Evolutionary conservation across 2,888 invertebrate genomes (phyloP), one percentile per base, ranked within the genome.

Genomic region (Drosophila anomalipes): DNA sequence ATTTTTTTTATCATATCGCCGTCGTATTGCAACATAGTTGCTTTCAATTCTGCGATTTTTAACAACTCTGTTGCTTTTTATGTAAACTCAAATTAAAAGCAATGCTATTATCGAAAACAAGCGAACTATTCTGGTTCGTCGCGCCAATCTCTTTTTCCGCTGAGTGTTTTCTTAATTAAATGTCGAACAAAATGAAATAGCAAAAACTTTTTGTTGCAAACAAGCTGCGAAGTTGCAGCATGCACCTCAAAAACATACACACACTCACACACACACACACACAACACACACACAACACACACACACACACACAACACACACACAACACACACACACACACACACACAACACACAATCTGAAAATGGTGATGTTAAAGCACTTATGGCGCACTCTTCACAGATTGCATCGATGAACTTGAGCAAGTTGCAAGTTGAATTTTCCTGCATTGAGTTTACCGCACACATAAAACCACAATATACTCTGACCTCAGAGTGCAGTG

Each of bases 391-490:
- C 33, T 68, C 66, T 79, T 68, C 63, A 70, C 70, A 63, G 58
- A 69, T 57, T 60, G 65, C 49, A 66, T 26, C 9, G 37, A 14
- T 19, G 19, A 35, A 28, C 47, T 70, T 66, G 61, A 22, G 39
- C 57, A 39, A 39, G 28, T 57, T 64, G 47, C 64, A 62, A 82
- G 70, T 59, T 54, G 54, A 49, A 54, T 63, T 58, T 54, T 47
- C 6, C 33, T 26, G 32, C 39, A 41, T 28, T 52, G 56, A 7
- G 49, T 47, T 47, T 44, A 54, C 53, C 70, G 47, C 63, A 69
- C 78, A 84, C 81, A 79, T 84, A 57, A 54, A 71, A 64, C 89
- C 82, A 61, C 80, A 81, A 82, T 86, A 79, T 81, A 82, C 69
- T 74, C 65, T 56, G 30, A 2, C 9, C 4, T n/a, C 14, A 22